A percentile compares a stretch with the other conserved stretches of the same genome.
Conservation (phyloP, 2,797 vertebrate species). For the Epinephelus coioides region DNA sequence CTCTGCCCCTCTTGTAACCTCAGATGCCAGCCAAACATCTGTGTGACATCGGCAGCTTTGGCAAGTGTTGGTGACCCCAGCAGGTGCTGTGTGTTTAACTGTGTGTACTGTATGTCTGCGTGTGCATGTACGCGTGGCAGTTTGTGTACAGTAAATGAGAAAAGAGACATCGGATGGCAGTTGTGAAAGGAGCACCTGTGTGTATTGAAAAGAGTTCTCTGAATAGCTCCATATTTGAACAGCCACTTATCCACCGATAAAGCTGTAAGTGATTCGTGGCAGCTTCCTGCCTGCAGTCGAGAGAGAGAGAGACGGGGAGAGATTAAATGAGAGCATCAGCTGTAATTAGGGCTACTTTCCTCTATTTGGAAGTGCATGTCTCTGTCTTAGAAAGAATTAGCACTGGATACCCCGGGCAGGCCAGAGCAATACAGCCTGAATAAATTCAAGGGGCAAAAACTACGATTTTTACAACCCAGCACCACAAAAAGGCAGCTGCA, state of each 20-base stretch:
- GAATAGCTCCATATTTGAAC: slow-evolving; percentile 80
- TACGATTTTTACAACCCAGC: neutral
- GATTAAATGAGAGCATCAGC: slow-evolving; percentile 75
- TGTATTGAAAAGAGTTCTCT: slow-evolving; percentile 72
- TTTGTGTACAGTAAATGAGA: slow-evolving; percentile 40
- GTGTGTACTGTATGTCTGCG: slow-evolving; percentile 11
- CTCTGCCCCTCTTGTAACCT: slow-evolving; percentile 46
- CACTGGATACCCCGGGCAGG: slow-evolving; percentile 39
- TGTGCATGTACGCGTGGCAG: slow-evolving; percentile 25
- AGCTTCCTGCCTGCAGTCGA: slow-evolving; percentile 77
- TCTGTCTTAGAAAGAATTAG: slow-evolving; percentile 57
- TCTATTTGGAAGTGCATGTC: slow-evolving; percentile 62
- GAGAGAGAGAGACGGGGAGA: slow-evolving; percentile 8
- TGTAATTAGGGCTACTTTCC: slow-evolving; percentile 76
- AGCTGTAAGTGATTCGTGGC: slow-evolving; percentile 76
- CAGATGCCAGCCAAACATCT: slow-evolving; percentile 70
- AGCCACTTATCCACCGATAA: slow-evolving; percentile 75
- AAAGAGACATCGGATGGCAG: slow-evolving; percentile 16
- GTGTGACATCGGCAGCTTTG: slow-evolving; percentile 63
- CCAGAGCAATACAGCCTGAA: slow-evolving; percentile 21
- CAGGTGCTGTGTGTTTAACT: slow-evolving; percentile 70
- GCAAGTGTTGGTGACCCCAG: slow-evolving; percentile 64
- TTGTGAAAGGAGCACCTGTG: slow-evolving; percentile 80
- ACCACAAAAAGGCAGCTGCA: neutral
- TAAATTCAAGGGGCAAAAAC: neutral